These are phyloP conservation scores for Zosterops pallidus DNA, from an alignment of 2,113 vertebrate species.

Conservation along the genomic window DNA sequence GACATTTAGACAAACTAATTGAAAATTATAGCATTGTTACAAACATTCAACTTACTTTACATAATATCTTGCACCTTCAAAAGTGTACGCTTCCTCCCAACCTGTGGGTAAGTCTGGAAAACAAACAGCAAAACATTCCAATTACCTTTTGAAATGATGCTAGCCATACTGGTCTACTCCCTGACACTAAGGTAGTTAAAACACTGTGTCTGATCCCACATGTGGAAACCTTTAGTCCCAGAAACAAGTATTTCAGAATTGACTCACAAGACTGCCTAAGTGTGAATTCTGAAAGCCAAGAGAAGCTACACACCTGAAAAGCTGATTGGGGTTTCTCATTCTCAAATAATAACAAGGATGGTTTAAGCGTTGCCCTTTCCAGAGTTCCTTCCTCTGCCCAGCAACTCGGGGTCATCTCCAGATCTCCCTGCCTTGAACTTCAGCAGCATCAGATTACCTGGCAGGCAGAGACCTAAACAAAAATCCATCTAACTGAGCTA, in stretches of 20 bases:
- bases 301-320: background rate
- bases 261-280: background rate
- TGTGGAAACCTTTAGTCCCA: background rate
- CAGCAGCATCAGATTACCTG: background rate
- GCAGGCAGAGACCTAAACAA: background rate
- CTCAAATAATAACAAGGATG: background rate
- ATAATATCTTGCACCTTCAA: slow-evolving; percentile 96
- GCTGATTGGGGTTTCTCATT: background rate
- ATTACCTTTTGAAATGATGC: background rate
- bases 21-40: background rate
- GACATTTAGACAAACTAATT: background rate
- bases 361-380: background rate
- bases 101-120: slow-evolving; percentile 92
- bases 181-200: background rate
- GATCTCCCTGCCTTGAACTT: background rate
- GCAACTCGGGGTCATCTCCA: fast-evolving
- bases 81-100: slow-evolving; percentile 98
- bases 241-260: background rate
- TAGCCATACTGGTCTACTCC: background rate
- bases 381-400: background rate
- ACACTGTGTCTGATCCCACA: background rate
- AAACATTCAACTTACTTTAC: slow-evolving; percentile 89
- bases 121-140: slow-evolving; percentile 42
- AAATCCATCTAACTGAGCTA: background rate
- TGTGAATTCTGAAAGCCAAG: background rate